Conservation (phyloP, 1,140 invertebrate genomes). For the Drosophila subobscura region DNA sequence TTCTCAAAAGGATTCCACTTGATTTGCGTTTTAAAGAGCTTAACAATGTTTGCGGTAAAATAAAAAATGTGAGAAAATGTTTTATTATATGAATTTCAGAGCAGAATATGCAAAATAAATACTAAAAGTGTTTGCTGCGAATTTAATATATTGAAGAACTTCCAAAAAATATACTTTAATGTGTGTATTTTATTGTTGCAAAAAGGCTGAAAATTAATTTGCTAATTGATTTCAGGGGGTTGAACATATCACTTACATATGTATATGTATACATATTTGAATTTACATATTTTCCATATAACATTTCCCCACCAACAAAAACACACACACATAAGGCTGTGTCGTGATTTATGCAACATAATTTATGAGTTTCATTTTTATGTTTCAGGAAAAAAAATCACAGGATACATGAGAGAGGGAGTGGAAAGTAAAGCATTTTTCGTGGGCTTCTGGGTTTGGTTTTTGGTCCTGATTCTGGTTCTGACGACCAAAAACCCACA, state of each 20-base stretch:
- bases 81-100: too few relatives aligned
- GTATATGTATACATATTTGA: constrained; percentile 7
- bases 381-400: constrained; percentile 13
- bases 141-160: not conserved
- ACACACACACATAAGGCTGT: constrained; percentile 16
- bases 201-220: constrained; percentile 17
- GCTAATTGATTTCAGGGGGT: constrained; percentile 18
- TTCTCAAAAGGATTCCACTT: too few relatives aligned
- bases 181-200: not conserved
- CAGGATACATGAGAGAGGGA: constrained; percentile 5
- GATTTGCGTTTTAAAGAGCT: too few relatives aligned
- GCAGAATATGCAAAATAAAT: too few relatives aligned
- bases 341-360: constrained; percentile 69
- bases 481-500: constrained; percentile 50
- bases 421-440: constrained; percentile 37
- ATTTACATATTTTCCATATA: constrained; percentile 13
- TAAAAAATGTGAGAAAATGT: too few relatives aligned
- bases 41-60: too few relatives aligned
- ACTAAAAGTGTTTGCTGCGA: too few relatives aligned
- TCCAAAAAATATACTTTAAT: not conserved
- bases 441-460: constrained; percentile 23
- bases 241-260: not conserved
- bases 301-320: constrained; percentile 6
- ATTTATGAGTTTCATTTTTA: constrained; percentile 72
- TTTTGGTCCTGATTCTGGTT: constrained; percentile 19